Evolutionary conservation across 2,113 vertebrate species (phyloP), one percentile per base, ranked within the genome.

Genomic region (Thymallus thymallus): DNA sequence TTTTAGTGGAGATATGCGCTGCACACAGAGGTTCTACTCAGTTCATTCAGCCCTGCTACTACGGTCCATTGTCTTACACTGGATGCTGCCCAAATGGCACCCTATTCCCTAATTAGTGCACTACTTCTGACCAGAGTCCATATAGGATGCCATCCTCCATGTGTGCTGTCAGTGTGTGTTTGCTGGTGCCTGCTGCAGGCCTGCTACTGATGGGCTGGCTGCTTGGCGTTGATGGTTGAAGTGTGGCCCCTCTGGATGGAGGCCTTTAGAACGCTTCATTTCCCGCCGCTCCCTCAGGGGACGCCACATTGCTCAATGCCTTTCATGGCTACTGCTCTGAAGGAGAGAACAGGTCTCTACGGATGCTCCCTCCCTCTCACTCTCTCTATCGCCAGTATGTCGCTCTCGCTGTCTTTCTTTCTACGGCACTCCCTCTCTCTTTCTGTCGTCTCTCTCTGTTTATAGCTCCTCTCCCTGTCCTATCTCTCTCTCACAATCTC

Each of bases 221-320:
- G 73, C 68, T 81, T 82, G 77, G 76, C 78, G 77, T 76, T 2
- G 65, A 77, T 29, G 83, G 82, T 84, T 86, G 74, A 82, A 80
- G 80, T 83, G 68, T 64, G 71, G 75, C 86, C 85, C 85, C 72
- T 12, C 74, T 75, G 79, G 80, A 82, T 73, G 82, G 67, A 61
- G 77, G 79, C 79, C 80, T 87, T 88, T 85, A 74, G 60, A 84
- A 77, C 6, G 76, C 67, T 84, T 88, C 83, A 85, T 86, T 85
- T 87, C 74, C 85, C 79, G 78, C 75, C 62, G 83, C 73, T 78
- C 82, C 84, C 80, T 45, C 26, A 6, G 81, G 86, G 75, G 45
- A 66, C 70, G 70, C 30, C 72, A 20, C 82, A 79, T 79, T 77
- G 75, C 78, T 87, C 84, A 79, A 80, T 72, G 79, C 69, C 80